Conservation (phyloP, 1,140 invertebrate species). For the Platorchestia sp. region DNA sequence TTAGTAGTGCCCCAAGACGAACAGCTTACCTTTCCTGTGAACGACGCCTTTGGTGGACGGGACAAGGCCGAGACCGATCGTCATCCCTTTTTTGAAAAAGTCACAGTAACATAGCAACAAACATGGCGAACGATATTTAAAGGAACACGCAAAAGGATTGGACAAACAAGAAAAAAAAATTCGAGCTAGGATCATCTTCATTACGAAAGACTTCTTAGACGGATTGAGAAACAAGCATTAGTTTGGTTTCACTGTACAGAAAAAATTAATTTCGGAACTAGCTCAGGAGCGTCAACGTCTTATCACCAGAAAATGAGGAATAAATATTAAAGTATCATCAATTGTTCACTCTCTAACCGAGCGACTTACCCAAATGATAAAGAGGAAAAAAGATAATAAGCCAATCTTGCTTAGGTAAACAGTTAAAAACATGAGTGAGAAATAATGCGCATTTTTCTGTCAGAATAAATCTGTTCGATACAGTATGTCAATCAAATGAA, state of each 20-base stretch:
- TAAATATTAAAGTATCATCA: not conserved
- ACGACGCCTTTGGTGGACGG: not conserved
- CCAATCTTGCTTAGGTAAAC: too few species aligned
- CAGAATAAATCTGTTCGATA: too few species aligned
- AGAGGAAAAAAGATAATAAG: too few species aligned
- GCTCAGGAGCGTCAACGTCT: not conserved
- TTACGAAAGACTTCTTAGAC: not conserved
- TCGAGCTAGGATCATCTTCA: not conserved
- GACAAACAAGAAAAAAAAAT: not conserved
- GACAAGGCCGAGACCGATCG: not conserved
- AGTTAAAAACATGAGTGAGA: not conserved
- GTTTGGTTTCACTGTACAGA: not conserved
- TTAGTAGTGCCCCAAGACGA: not conserved
- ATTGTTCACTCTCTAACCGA: not conserved
- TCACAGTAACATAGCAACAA: not conserved
- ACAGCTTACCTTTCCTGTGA: not conserved
- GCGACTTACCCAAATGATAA: not conserved
- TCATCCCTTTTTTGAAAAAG: not conserved
- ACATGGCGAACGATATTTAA: not conserved
- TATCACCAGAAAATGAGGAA: not conserved
- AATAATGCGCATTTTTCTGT: not conserved
- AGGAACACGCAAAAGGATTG: not conserved
- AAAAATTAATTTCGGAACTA: not conserved
- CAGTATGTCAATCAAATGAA: too few species aligned
- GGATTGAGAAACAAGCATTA: not conserved